Base-by-base conservation (phyloP, 1,140 invertebrate species). In the Riptortus pedestris region DNA sequence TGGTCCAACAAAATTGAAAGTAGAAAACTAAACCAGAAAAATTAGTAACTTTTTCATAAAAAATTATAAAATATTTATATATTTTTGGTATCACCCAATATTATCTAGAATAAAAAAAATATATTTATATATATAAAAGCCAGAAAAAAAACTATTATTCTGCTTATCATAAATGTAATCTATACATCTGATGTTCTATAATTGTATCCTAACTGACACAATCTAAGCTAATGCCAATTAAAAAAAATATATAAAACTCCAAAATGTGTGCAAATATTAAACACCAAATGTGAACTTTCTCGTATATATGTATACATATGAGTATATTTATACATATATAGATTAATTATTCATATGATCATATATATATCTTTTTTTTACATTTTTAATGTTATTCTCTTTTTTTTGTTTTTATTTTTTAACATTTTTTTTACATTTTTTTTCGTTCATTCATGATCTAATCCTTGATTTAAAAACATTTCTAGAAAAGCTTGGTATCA, bases 381-480 rank as follows among this genome's bases (percentile, higher is more conserved):
- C 28, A 33, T 18, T 18, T n/a, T n/a, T n/a, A n/a, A n/a, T n/a
- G n/a, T n/a, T n/a, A n/a, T n/a, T n/a, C n/a, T n/a, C n/a, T n/a
- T n/a, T n/a, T n/a, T n/a, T n/a, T n/a, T n/a, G n/a, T n/a, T n/a
- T n/a, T n/a, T n/a, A n/a, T n/a, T n/a, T n/a, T n/a, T n/a, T n/a
- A n/a, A n/a, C n/a, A n/a, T n/a, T n/a, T n/a, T n/a, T n/a, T n/a
- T n/a, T n/a, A n/a, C n/a, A n/a, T n/a, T n/a, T n/a, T n/a, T n/a
- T n/a, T n/a, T n/a, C n/a, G n/a, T n/a, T 20, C 45, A 47, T 47
- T 47, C 16, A 47, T 20, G 45, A 47, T 47, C 45, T 47, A 47
- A 47, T 4, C 22, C 45, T 5, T 20, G 7, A 20, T 47, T 20
- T 38, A 47, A 47, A 47, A n/a, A n/a, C n/a, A 47, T 9, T 1